phyloP scores from a whole-genome alignment of 1,140 invertebrate species.

The Nilaparvata lugens region DNA sequence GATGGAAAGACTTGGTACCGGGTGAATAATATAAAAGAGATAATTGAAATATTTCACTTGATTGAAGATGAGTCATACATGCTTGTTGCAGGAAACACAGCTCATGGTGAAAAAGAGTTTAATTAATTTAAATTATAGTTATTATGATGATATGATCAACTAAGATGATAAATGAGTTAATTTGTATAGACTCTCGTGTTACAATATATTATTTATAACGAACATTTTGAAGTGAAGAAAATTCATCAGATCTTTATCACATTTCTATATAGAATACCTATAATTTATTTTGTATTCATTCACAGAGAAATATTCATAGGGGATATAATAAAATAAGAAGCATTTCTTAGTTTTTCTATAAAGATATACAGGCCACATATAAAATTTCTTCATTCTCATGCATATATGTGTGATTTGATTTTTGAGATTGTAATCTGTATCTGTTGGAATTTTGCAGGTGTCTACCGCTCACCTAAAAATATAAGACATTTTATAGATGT shows the following conservation, averaged over 20 bases:
- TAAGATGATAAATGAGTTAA: no score
- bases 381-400: no score
- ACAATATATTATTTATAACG: no score
- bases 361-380: no score
- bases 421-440: not conserved
- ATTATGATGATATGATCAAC: not conserved
- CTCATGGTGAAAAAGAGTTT: not conserved
- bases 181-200: no score
- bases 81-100: constrained; percentile 5
- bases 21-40: not conserved
- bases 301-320: not conserved
- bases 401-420: no score
- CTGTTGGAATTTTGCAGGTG: not conserved
- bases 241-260: no score
- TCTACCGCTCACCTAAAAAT: not conserved
- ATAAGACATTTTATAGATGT: not conserved
- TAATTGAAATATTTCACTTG: constrained; percentile 4
- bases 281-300: no score
- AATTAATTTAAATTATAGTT: not conserved
- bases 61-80: not conserved
- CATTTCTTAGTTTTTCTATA: not conserved
- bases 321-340: not conserved
- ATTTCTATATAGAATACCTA: no score
- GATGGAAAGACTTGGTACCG: not conserved
- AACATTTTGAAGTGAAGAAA: no score